These are phyloP conservation scores for Vespertilio murinus DNA, from an alignment of 2,797 vertebrate genomes.

Conservation along the genomic window DNA sequence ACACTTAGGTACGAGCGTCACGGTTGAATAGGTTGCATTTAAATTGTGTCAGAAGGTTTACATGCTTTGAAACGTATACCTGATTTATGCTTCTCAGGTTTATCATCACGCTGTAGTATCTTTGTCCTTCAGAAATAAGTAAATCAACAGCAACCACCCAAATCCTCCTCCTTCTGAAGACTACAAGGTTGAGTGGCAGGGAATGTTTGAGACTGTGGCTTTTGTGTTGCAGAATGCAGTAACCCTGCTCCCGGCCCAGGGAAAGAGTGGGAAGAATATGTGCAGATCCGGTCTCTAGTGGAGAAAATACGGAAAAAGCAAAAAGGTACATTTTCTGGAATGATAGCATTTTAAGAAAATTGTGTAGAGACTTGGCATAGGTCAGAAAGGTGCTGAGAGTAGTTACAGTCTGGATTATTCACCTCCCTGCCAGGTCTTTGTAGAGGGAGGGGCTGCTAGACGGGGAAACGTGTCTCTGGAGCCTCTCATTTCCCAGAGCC, in stretches of 20 bases:
- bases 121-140: background rate
- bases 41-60: background rate
- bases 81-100: background rate
- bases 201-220: background rate
- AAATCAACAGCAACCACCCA: background rate
- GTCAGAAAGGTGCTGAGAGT: background rate
- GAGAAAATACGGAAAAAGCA: constrained; percentile 99
- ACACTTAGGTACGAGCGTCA: no score
- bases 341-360: background rate
- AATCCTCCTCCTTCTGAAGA: background rate
- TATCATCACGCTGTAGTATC: background rate
- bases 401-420: rapidly evolving
- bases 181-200: background rate
- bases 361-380: background rate
- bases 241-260: constrained; percentile 92
- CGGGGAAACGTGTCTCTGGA: background rate
- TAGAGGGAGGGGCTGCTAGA: background rate
- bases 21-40: background rate
- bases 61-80: background rate
- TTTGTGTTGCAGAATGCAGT: constrained; percentile 91
- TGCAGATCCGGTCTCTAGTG: constrained; percentile 94
- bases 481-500: background rate
- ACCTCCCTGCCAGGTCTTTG: background rate
- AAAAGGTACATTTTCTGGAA: constrained; percentile 87
- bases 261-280: constrained; percentile 97